Base-by-base conservation (phyloP, 2,797 vertebrate species). In the Ceryle rudis region DNA sequence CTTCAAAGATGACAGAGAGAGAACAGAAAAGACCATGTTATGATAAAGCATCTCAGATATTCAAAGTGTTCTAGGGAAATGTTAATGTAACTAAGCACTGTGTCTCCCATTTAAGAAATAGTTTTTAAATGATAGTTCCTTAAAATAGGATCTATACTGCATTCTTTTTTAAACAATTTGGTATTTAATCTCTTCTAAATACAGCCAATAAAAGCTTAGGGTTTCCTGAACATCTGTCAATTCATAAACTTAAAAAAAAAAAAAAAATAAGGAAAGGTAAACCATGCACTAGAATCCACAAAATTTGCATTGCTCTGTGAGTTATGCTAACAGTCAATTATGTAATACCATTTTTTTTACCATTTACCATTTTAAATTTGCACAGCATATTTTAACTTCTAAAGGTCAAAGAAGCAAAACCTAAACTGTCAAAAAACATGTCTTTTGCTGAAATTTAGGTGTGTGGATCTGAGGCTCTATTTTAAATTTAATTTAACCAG, bases 211-310 rank as follows among this genome's bases (percentile, higher is more conserved):
- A 86, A 95, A 96, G 62, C 60, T 55, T 87, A 61, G 31, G 33
- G 72, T 93, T 96, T 96, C 87, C 81, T 85, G 85, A 90, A 93
- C 92, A 96, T 92, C 78, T 95, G 88, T 70, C 67, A 71, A 46
- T 72, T 94, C 74, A 90, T 70, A 96, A 95, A n/a, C n/a, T n/a
- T n/a, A 11, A 86, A 81, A 86, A 46, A 51, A 39, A 62, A 85
- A 71, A 65, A 72, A 72, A 66, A 1, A 21, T 49, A 82, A 71
- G 26, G 51, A 77, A 90, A 92, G 73, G 78, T 58, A 85, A 95
- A 90, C 47, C 26, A 41, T 64, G 42, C 58, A 87, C 60, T 81
- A 87, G 25, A 89, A 79, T 83, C 77, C 42, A 67, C 75, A 81
- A 49, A 46, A 85, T 74, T 44, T 60, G 72, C 29, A 70, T 35